Conservation (phyloP, 2,888 invertebrate genomes). For the Meiosimyza platycephala region DNA sequence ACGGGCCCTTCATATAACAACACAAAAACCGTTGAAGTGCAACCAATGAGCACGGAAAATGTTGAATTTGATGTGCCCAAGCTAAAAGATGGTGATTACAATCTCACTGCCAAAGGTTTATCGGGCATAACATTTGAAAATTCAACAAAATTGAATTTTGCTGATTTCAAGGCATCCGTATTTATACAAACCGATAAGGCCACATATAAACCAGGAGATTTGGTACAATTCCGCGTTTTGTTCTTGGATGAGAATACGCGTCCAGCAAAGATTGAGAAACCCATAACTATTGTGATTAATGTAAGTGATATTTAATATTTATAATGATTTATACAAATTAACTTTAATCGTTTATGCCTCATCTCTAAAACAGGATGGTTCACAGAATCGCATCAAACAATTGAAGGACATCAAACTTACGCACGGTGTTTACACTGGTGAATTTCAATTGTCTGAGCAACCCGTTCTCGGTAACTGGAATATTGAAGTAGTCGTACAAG, state of each 20-base stretch:
- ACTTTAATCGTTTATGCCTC: neutral
- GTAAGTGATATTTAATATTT: conserved; percentile 42
- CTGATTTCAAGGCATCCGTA: conserved; percentile 76
- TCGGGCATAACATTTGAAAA: conserved; percentile 80
- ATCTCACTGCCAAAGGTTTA: conserved; percentile 69
- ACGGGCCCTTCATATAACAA: conserved; percentile 78
- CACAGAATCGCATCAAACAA: conserved; percentile 84
- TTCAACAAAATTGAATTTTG: conserved; percentile 78
- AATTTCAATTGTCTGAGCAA: conserved; percentile 81
- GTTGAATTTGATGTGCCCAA: conserved; percentile 74
- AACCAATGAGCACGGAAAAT: conserved; percentile 77
- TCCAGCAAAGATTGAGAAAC: conserved; percentile 69
- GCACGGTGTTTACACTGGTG: conserved; percentile 81
- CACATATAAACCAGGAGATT: conserved; percentile 88
- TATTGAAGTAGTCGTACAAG: conserved; percentile 75
- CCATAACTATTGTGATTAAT: conserved; percentile 53
- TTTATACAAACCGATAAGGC: conserved; percentile 94
- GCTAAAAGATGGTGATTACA: conserved; percentile 55
- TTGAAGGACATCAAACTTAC: conserved; percentile 77
- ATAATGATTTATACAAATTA: conserved; percentile 1
- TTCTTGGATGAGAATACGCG: conserved; percentile 79
- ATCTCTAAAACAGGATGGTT: conserved; percentile 72
- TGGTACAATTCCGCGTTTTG: conserved; percentile 79
- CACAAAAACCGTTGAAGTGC: conserved; percentile 76
- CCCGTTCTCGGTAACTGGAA: conserved; percentile 92